These are phyloP conservation scores for Tholera decimalis DNA, from an alignment of 2,888 invertebrate species.

Conservation along the genomic window DNA sequence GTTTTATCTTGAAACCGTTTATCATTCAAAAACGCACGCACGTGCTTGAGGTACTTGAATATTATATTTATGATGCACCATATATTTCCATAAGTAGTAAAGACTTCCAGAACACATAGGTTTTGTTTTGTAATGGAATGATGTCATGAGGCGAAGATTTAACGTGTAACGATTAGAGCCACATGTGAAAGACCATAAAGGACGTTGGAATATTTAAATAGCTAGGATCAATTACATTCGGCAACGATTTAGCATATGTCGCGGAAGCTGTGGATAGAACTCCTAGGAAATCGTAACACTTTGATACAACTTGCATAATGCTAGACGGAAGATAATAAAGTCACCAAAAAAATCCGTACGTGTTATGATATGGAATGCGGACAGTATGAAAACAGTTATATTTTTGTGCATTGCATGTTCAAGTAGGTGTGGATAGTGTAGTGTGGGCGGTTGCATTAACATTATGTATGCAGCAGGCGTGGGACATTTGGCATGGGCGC, in stretches of 20 bases:
- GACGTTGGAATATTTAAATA: slow-evolving; percentile 16
- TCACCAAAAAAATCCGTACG: slow-evolving; percentile 39
- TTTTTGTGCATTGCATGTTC: slow-evolving; percentile 81
- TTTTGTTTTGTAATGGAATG: slow-evolving; percentile 54
- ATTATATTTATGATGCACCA: slow-evolving; percentile 55
- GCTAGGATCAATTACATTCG: slow-evolving; percentile 16
- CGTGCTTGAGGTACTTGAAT: slow-evolving; percentile 58
- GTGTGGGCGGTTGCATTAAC: slow-evolving; percentile 63
- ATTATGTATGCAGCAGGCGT: slow-evolving; percentile 82
- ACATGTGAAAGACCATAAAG: slow-evolving; percentile 14
- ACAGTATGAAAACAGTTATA: slow-evolving; percentile 74
- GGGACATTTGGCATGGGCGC: slow-evolving; percentile 82
- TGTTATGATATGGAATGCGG: slow-evolving; percentile 61
- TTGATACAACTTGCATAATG: slow-evolving; percentile 44
- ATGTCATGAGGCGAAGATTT: slow-evolving; percentile 45
- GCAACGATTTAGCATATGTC: slow-evolving; percentile 18
- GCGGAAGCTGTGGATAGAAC: slow-evolving; percentile 5
- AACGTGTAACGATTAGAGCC: slow-evolving; percentile 24
- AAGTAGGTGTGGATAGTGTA: slow-evolving; percentile 69
- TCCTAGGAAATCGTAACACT: slow-evolving; percentile 21
- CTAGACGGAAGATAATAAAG: slow-evolving; percentile 50
- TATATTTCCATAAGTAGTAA: slow-evolving; percentile 58
- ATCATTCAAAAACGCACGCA: slow-evolving; percentile 71
- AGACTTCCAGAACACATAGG: slow-evolving; percentile 36
- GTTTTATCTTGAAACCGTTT: slow-evolving; percentile 75